Evolutionary conservation across 2,888 invertebrate species (phyloP), one percentile per base, ranked within the genome.

Genomic region (Drosophila mercatorum): DNA sequence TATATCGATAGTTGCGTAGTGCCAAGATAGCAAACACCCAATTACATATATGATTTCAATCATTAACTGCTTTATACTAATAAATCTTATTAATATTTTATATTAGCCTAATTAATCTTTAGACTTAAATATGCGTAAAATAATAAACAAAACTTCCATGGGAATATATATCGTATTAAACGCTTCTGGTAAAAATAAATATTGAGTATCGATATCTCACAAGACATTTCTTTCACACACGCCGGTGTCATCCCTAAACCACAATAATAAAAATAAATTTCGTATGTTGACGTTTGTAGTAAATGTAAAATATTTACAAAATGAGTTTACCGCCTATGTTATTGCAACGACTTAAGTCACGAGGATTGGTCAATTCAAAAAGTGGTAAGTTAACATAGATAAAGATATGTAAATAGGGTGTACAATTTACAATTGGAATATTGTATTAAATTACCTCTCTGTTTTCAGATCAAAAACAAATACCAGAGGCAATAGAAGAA

Each of bases 401-500:
- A 5, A 11, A 5, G 17, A 43, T 11, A 36, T 36, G 36, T 36
- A 4, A 5, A 38, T 6, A 31, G 31, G 31, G 1, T 6, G 1
- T 31, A 28, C 38, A 38, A 38, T 10, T 44, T 10, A 22, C 17
- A 8, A 47, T 14, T 47, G 0, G 38, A 38, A 38, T 41, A 41
- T 41, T 41, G n/a, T n/a, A 8, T 41, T 47, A 3, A 14, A 38
- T 11, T 34, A 7, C 31, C 7, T 41, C 2, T 31, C 31, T 12
- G 7, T 14, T 40, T 49, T n/a, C 52, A 88, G 89, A 55, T 17
- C 60, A 68, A 43, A 60, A 56, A 34, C 56, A 75, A 0, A 17
- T 46, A 12, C 58, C 89, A 0, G 83, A 83, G 51, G 60, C 85
- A 22, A 75, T 84, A 11, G 98, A 98, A 93, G 98, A 98, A 94